Conservation (phyloP, 2,888 invertebrate species). For the Eupithecia subfuscata region DNA sequence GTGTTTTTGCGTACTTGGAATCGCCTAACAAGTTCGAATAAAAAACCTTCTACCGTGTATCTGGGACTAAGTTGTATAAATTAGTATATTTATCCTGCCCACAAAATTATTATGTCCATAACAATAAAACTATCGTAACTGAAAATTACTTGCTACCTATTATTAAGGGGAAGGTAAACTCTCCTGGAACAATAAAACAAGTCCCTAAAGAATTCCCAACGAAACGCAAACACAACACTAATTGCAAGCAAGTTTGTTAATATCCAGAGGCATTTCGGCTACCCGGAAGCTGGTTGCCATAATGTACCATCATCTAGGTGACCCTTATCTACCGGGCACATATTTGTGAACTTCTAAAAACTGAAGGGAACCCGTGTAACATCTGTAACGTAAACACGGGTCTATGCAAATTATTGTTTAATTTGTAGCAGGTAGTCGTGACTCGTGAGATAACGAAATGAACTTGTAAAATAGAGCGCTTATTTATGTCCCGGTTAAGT, state of each 20-base stretch:
- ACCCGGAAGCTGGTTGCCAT: constrained; percentile 63
- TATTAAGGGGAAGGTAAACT: not conserved
- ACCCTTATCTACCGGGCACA: constrained; percentile 69
- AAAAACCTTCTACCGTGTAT: not conserved
- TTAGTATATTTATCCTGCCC: not conserved
- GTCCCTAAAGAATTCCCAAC: constrained; percentile 4
- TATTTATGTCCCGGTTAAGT: constrained; percentile 10
- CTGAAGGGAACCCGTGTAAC: constrained; percentile 46
- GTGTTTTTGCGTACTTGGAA: too few species aligned
- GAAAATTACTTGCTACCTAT: not conserved
- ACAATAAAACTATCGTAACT: not conserved
- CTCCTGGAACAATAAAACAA: not conserved
- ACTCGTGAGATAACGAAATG: constrained; percentile 16
- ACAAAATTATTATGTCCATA: not conserved
- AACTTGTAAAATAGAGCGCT: constrained; percentile 25
- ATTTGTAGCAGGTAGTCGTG: constrained; percentile 30
- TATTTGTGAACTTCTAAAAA: constrained; percentile 58
- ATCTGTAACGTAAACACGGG: constrained; percentile 40
- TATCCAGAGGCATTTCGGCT: constrained; percentile 33
- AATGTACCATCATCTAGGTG: constrained; percentile 80
- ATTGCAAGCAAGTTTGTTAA: constrained; percentile 44
- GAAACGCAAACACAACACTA: constrained; percentile 34
- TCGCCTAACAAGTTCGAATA: not conserved
- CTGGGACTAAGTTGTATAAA: not conserved
- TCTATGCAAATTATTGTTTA: constrained; percentile 42